These are phyloP conservation scores for Temnothorax curvispinosus DNA, from an alignment of 1,140 invertebrate genomes.

Conservation along the genomic window DNA sequence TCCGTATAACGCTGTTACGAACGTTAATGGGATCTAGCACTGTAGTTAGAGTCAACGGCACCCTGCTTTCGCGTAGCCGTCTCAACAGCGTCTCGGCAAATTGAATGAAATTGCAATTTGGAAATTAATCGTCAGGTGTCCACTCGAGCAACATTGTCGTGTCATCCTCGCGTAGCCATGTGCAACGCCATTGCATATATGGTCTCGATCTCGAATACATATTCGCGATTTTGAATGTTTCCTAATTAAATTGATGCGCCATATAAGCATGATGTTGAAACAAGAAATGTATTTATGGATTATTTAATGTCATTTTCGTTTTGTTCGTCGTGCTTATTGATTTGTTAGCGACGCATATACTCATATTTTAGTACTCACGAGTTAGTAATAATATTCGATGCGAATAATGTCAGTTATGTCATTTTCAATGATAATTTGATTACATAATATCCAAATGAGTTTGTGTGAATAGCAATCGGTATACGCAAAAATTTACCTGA, in stretches of 20 bases:
- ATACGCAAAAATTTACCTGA: constrained; percentile 35
- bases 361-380: background rate
- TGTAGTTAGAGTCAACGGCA: constrained; percentile 64
- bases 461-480: background rate
- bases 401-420: constrained; percentile 10
- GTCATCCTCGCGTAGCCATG: constrained; percentile 16
- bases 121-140: constrained; percentile 71
- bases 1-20: constrained; percentile 68
- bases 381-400: constrained; percentile 18
- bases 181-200: background rate
- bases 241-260: background rate
- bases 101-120: constrained; percentile 75
- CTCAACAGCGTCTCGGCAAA: constrained; percentile 64
- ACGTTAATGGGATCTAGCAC: constrained; percentile 69
- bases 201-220: background rate
- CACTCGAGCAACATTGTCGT: constrained; percentile 13
- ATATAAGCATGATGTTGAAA: constrained; percentile 16
- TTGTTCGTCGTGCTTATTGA: constrained; percentile 7
- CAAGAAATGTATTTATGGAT: background rate
- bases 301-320: constrained; percentile 18
- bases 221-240: background rate
- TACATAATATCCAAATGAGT: constrained; percentile 18
- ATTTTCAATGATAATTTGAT: constrained; percentile 44
- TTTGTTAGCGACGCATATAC: background rate
- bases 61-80: constrained; percentile 39